Conservation (phyloP, 2,888 invertebrate genomes). For the Nezara viridula region DNA sequence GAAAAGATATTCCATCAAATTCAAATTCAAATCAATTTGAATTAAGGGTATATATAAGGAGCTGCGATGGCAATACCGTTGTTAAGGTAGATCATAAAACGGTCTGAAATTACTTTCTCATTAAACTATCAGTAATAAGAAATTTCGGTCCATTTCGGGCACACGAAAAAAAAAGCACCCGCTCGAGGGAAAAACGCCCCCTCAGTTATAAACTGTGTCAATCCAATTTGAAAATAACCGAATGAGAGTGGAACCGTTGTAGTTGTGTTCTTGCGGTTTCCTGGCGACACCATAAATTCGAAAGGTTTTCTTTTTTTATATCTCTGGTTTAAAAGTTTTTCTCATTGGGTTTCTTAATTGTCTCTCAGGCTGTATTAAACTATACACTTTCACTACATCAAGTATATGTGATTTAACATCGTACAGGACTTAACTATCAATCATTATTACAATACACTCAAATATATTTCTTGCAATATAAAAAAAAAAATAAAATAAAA, state of each 20-base stretch:
- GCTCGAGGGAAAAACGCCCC: not conserved
- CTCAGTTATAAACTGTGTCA: constrained; percentile 37
- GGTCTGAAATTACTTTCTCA: not conserved
- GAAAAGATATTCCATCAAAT: no score
- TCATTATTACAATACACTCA: no score
- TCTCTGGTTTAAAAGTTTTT: not conserved
- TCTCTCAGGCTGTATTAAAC: not conserved
- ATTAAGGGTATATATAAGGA: no score
- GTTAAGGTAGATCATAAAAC: not conserved
- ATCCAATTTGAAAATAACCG: constrained; percentile 40
- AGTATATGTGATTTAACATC: not conserved
- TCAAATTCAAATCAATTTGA: no score
- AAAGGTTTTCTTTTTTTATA: not conserved
- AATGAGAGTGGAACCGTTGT: constrained; percentile 32
- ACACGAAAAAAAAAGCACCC: not conserved
- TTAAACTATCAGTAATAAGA: not conserved
- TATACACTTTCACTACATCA: not conserved
- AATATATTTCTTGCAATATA: no score
- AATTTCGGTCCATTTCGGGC: not conserved
- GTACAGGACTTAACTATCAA: not conserved
- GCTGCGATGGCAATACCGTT: not conserved
- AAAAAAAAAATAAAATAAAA: no score
- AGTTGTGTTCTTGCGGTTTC: constrained; percentile 33
- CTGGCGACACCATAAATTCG: not conserved
- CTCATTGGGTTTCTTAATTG: not conserved